Conservation (phyloP, 2,888 invertebrate genomes). For the Nemurella pictetii region DNA sequence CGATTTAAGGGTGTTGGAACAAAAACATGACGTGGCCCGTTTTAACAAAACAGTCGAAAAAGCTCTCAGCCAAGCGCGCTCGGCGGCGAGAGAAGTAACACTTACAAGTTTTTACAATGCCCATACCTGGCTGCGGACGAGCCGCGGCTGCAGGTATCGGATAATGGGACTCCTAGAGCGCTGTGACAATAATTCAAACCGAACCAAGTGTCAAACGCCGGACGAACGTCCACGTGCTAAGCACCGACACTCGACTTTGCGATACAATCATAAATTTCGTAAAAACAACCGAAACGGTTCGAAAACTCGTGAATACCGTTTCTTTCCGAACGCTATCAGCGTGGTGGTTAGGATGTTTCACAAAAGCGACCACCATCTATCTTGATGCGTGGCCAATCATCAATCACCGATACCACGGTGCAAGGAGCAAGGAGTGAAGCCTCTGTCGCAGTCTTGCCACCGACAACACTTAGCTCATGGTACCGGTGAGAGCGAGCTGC, state of each 20-base stretch:
- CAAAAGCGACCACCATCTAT: not conserved
- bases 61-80: not conserved
- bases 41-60: constrained; percentile 2
- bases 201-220: not conserved
- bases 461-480: no score
- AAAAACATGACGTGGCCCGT: constrained; percentile 10
- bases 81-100: not conserved
- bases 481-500: no score
- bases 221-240: not conserved
- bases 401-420: not conserved
- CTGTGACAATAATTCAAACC: not conserved
- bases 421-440: no score
- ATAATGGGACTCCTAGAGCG: not conserved
- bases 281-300: not conserved
- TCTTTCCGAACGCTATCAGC: no score
- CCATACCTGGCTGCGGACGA: not conserved
- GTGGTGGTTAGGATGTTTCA: no score
- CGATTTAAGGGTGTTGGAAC: constrained; percentile 17
- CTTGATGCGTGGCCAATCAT: not conserved
- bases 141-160: no score
- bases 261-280: not conserved
- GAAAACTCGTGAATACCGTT: not conserved
- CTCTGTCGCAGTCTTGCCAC: no score
- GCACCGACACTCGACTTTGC: not conserved
- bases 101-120: not conserved